Evolutionary conservation across 2,888 invertebrate genomes (phyloP), one percentile per base, ranked within the genome.

Genomic region (Linnaemya tessellans): DNA sequence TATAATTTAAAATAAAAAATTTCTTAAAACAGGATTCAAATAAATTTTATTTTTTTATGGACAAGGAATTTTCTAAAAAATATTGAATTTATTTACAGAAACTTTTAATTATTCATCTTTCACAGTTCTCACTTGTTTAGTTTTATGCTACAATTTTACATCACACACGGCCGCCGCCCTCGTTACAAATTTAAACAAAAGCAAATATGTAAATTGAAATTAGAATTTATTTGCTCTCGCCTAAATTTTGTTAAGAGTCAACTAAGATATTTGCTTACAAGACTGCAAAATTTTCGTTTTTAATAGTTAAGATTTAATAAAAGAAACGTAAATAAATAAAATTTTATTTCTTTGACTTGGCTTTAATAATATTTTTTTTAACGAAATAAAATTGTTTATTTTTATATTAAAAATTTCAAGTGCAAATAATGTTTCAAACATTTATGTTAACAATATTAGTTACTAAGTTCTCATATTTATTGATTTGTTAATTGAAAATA

Each of bases 381-480:
- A 75, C 22, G 51, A 60, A 73, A 67, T 68, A 81, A 84, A 82
- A 64, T 85, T 79, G 74, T 85, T 82, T 82, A 75, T 85, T 85
- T 82, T 85, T 85, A 85, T 82, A 79, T 82, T 82, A 85, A 85
- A 85, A 85, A 82, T 82, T 85, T 82, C 82, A 85, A 85, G 85
- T 85, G 85, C 85, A 85, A 85, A 85, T 85, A 85, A 82, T 85
- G 85, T 85, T 85, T 85, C 79, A 85, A 85, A 85, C 85, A 85
- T 85, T 85, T 75, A 82, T 82, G 85, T 85, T 85, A 85, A 79
- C 79, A 65, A 85, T 85, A 79, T 85, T 85, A 85, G 81, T 85
- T 71, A 73, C 62, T 85, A 85, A 82, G 82, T 79, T 85, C 49
- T 84, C 64, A 78, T 78, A 82, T 85, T 82, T 85, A 85, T 82